Base-by-base conservation (phyloP, 64 coral and sea anemone genomes). In the Acropora yongei region DNA sequence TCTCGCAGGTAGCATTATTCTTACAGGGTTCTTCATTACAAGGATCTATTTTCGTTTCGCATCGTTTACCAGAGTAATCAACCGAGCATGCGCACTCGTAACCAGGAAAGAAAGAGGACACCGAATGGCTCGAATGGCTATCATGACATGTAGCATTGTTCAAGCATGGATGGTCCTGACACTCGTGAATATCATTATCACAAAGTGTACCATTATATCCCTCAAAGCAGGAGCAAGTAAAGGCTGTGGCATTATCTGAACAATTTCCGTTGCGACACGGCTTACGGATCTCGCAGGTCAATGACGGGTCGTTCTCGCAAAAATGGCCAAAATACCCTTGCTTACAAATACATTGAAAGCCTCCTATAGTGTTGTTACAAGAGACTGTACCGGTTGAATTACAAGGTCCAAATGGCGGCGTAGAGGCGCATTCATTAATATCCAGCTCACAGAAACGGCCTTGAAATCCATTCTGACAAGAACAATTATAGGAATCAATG, bases 91-190 rank as follows among this genome's bases (percentile, higher is more conserved):
- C 47, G 41, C 95, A 96, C 12, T 55, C 41, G 60, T 97, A 97
- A 19, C 92, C 95, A 4, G 95, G 95, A 39, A 91, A 97, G 5
- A 90, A 46, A 65, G 44, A 18, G 3, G 72, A n/a, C 14, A 0
- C 30, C 30, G 50, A 72, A 0, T 97, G 95, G 58, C 95, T 91
- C 30, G 50, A 72, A 0, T 97, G 95, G 58, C 95, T 91, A 51
- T 97, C 95, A 61, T 84, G 68, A 72, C 95, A 97, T 16, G 95
- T 94, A 42, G 88, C 95, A 75, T 96, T 93, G 76, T 97, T 83
- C 2, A 77, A 60, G 44, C 92, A 94, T 8, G 92, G 92, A 0
- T 51, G 4, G 5, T 53, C 74, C 1, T 51, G 45, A 61, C 95
- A 97, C 47, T 97, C 95, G 5, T 74, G 88, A 79, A 97, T 97